phyloP scores from a whole-genome alignment of 2,113 vertebrate genomes.

The Damaliscus lunatus region DNA sequence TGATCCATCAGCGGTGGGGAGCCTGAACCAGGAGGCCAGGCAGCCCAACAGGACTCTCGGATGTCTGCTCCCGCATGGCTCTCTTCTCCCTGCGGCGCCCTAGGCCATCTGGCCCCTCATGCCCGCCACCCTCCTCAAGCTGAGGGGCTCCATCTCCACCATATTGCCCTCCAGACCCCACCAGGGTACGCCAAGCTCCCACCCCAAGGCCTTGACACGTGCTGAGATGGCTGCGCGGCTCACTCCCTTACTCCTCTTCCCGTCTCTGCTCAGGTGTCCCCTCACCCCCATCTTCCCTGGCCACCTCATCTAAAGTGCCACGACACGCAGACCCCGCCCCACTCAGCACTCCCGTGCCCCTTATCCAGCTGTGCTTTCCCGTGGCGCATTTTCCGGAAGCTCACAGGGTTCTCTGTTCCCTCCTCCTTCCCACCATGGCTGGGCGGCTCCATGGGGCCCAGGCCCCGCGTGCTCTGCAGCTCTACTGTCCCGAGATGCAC shows the following conservation, averaged over 20 bases:
- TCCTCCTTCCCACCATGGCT: background rate
- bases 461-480: background rate
- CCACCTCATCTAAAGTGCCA: background rate
- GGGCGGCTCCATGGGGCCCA: accelerated
- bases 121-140: background rate
- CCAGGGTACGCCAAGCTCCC: background rate
- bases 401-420: background rate
- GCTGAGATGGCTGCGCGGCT: background rate
- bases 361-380: background rate
- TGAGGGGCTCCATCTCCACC: background rate
- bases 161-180: background rate
- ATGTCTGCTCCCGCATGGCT: background rate
- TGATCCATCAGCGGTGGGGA: background rate
- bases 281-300: background rate
- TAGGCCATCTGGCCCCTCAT: no score
- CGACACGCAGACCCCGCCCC: background rate
- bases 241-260: background rate
- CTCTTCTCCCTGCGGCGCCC: background rate
- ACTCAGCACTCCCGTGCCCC: background rate
- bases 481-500: background rate
- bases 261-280: background rate
- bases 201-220: background rate
- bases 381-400: background rate
- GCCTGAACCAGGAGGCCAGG: background rate
- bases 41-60: background rate